Percentiles rank a stretch among this genome's conserved stretches.
Conservation (phyloP, 2,888 invertebrate genomes). For the Rhagium mordax region DNA sequence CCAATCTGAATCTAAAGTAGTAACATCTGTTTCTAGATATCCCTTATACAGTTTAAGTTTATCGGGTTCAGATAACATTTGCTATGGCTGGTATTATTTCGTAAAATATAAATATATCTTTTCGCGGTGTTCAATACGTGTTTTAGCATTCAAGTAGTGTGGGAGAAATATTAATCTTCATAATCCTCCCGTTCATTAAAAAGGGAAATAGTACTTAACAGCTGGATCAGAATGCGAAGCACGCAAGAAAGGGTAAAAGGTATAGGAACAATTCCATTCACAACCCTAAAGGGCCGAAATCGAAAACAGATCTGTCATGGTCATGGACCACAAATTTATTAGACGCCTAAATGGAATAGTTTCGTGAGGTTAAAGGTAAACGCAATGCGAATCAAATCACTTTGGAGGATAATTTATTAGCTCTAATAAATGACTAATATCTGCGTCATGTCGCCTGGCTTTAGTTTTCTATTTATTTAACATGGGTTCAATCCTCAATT, state of each 20-base stretch:
- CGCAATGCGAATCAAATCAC: not conserved
- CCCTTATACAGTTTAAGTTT: not conserved
- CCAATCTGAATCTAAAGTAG: not conserved
- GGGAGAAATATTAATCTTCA: not conserved
- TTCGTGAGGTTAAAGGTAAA: not conserved
- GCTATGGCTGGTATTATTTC: not conserved
- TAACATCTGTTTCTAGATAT: not conserved
- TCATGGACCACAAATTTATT: conserved; percentile 5
- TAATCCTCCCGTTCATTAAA: not conserved
- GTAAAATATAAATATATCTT: too few species aligned
- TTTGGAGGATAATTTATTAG: conserved; percentile 7
- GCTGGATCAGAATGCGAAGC: not conserved
- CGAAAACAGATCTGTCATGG: conserved; percentile 7
- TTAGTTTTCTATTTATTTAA: not conserved
- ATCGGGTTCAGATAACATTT: not conserved
- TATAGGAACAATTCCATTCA: not conserved
- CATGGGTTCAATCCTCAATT: not conserved
- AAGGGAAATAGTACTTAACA: not conserved
- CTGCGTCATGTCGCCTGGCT: not conserved
- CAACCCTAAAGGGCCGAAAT: not conserved
- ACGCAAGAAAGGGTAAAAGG: not conserved
- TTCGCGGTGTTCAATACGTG: not conserved
- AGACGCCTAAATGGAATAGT: conserved; percentile 9
- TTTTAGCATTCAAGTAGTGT: not conserved
- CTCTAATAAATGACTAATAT: not conserved